Evolutionary conservation across 2,888 invertebrate species (phyloP), one percentile per base, ranked within the genome.

Genomic region (Hemistola chrysoprasaria): DNA sequence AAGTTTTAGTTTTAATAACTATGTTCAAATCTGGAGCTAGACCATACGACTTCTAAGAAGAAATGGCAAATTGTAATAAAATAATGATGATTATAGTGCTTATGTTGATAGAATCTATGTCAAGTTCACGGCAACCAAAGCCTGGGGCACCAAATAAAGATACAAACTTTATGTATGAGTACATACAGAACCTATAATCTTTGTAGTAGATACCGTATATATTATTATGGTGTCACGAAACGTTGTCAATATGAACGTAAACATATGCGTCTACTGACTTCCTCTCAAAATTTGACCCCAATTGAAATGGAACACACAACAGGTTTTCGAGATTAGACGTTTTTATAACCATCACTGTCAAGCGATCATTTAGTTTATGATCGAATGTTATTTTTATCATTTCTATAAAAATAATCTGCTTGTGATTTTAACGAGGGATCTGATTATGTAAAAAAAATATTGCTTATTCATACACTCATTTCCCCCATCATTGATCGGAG

Each of bases 111-210:
- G 48, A 53, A 63, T 57, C 44, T 52, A 51, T 62, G 64, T 62
- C 63, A 66, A 64, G 65, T 66, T 60, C 59, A 57, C 42, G 27
- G 40, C 37, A 40, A 38, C 39, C 32, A 31, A 36, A 47, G 52
- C 60, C 53, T 43, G 52, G 51, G 57, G 55, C 56, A 35, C 34
- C 38, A 16, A 4, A 16, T 16, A n/a, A 34, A 44, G 34, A 11
- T 27, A 20, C 31, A 37, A 40, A 16, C 31, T 20, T n/a, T n/a
- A n/a, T n/a, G n/a, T n/a, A n/a, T n/a, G n/a, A n/a, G n/a, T n/a
- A n/a, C n/a, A n/a, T n/a, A n/a, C n/a, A n/a, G n/a, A n/a, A n/a
- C n/a, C n/a, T n/a, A n/a, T n/a, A n/a, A n/a, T n/a, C n/a, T n/a
- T n/a, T n/a, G n/a, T n/a, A n/a, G n/a, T n/a, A n/a, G n/a, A n/a